Base-by-base conservation (phyloP, 2,888 invertebrate species). In the Caenorhabditis sinica region DNA sequence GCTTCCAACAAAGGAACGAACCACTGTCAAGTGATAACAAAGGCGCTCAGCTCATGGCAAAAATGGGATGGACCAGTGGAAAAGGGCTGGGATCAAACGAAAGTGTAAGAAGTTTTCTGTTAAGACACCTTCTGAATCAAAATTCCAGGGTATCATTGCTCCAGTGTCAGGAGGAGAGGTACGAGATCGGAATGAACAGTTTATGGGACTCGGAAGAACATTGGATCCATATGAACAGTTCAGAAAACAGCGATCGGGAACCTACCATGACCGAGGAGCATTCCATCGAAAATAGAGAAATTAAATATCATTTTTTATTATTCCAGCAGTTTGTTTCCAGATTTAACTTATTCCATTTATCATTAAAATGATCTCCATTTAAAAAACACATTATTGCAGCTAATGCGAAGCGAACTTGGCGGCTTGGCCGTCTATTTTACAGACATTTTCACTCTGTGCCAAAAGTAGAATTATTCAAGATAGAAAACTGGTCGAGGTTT, bases 11-110 rank as follows among this genome's bases (percentile, higher is more conserved):
- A 20, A 33, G 69, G 58, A 56, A 86, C 43, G 74, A 69, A n/a
- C 90, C 90, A 4, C 86, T 94, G 1, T 97, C 97, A 92, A 95
- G 96, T 80, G 95, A 95, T 85, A 98, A 98, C 94, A 97, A 97
- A 93, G 98, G 98, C 0, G 98, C 98, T 94, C 97, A 97, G 94
- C 95, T 99, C 94, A 94, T 98, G 84, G 96, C 96, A 93, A 97
- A 97, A 94, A 98, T 99, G 98, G 98, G 94, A 3, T 99, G 98
- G 98, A 95, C 96, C 83, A 69, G 69, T 45, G 98, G 98, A 51
- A 95, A 95, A 53, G 98, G 98, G 11, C 94, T 99, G 13, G 98
- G 98, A 23, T 96, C 96, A 0, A 95, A 97, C 82, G 98, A 97
- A 87, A 97, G 98, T 93, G 98, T 88, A 49, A 51, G 80, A 23